Percentiles rank a stretch among this genome's conserved stretches.
Conservation (phyloP, 92 coral and sea anemone genomes). For the Nematostella vectensis region DNA sequence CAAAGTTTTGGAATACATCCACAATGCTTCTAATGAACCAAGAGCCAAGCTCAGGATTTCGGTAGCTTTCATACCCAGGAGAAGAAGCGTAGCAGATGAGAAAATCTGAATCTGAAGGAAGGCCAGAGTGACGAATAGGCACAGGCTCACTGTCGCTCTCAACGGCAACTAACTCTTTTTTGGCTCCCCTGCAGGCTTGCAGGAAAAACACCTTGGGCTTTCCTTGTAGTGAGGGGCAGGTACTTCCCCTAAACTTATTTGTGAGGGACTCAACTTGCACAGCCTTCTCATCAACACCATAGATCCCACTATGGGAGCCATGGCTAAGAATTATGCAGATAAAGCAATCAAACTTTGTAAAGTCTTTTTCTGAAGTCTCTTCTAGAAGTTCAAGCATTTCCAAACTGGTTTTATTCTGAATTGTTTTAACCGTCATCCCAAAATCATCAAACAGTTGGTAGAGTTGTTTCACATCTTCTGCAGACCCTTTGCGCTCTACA, state of each 20-base stretch:
- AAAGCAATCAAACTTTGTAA: conserved; percentile 62
- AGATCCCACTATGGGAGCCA: conserved; percentile 59
- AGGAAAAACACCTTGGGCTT: conserved; percentile 84
- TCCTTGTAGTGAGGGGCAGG: conserved; percentile 50
- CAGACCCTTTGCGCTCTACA: conserved; percentile 63
- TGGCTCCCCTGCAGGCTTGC: conserved; percentile 82
- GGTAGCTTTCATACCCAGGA: conserved; percentile 65
- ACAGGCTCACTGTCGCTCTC: conserved; percentile 75
- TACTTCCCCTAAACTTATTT: conserved; percentile 40
- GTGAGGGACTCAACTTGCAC: conserved; percentile 73
- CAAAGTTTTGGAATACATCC: conserved; percentile 40
- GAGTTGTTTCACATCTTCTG: conserved; percentile 44
- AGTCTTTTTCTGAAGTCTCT: conserved; percentile 63
- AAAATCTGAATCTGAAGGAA: conserved; percentile 80
- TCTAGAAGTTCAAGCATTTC: conserved; percentile 36
- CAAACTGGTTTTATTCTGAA: conserved; percentile 25
- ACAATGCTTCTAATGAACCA: conserved; percentile 67
- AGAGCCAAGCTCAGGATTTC: conserved; percentile 52
- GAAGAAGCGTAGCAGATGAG: conserved; percentile 77
- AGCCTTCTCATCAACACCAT: conserved; percentile 55
- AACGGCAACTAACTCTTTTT: conserved; percentile 26
- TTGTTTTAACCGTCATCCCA: conserved; percentile 22
- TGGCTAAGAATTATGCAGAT: conserved; percentile 84
- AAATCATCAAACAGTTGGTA: conserved; percentile 47
- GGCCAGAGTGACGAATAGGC: conserved; percentile 25